Evolutionary conservation across 2,113 vertebrate species (phyloP).

Genomic region (Chaenocephalus aceratus): DNA sequence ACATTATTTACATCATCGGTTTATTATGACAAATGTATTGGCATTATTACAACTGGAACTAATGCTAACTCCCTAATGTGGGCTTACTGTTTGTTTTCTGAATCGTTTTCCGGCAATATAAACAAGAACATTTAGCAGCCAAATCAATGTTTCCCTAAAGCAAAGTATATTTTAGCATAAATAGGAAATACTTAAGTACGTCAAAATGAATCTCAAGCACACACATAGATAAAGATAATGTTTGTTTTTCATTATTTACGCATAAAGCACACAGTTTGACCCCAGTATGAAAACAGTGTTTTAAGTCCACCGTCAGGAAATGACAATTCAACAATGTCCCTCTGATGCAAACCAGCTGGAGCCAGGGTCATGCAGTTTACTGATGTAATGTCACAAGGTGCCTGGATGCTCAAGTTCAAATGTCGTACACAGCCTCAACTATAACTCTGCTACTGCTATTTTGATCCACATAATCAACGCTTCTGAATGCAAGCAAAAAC

Average conservation of each 20-base stretch:
- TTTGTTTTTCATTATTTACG: background rate
- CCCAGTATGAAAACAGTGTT: background rate
- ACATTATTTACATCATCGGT: background rate
- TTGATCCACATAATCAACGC: background rate
- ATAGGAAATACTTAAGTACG: background rate
- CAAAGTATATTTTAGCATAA: background rate
- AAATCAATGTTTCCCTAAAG: background rate
- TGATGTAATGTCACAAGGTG: conserved; percentile 12
- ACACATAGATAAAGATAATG: background rate
- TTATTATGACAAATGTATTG: background rate
- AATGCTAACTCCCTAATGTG: background rate
- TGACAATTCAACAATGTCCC: conserved; percentile 16
- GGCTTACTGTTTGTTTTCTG: background rate
- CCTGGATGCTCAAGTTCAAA: background rate
- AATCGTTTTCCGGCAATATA: background rate
- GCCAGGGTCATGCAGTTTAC: background rate
- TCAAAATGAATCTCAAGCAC: background rate
- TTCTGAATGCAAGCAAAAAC: background rate
- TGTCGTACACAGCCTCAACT: background rate
- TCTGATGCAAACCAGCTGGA: conserved; percentile 10
- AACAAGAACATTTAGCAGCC: background rate
- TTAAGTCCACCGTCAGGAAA: background rate
- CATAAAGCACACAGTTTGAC: background rate
- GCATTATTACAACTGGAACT: background rate
- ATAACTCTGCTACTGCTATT: background rate